Evolutionary conservation across 2,113 vertebrate genomes (phyloP), one percentile per base, ranked within the genome.

Genomic region (Sterrhoptilus dennistouni): DNA sequence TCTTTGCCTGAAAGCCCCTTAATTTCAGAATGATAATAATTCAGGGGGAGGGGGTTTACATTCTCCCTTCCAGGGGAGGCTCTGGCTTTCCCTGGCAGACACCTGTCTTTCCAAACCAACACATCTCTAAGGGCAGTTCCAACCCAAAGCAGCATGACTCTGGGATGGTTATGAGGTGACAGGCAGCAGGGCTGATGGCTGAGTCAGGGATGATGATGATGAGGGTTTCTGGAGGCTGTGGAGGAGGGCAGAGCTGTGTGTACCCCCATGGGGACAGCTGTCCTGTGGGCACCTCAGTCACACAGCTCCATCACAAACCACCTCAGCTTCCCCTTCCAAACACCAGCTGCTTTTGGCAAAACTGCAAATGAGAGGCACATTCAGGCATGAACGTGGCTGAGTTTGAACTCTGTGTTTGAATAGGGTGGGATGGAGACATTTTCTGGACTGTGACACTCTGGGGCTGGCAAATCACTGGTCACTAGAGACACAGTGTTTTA

Each of bases 191-290:
- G 60, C n/a, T 5, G 8, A 14, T 2, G 6, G 31, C 44, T 9
- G 14, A 6, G 42, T 3, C 6, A 2, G 22, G 2, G 15, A 5
- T 0, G 28, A 18, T 29, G 63, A 14, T 57, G 61, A 45, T 45
- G 8, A 18, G 27, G 18, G 29, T 27, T 35, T 31, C 53, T 27
- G 36, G 17, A 14, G 57, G 44, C 54, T 28, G 7, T 0, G 3
- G 44, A 31, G 40, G 20, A 25, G 18, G 52, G 40, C 54, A 69
- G 74, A 2, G 2, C 4, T 2, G 3, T 27, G 36, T 21, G 33
- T 3, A 14, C 4, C 17, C 35, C 19, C 4, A 0, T 0, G 7
- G 82, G 23, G 21, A 24, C 5, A 8, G 38, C 35, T 0, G 0
- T 21, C 33, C 70, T 18, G 0, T 0, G 5, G 29, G 49, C 54